phyloP scores from a whole-genome alignment of 2,797 vertebrate genomes.

The Rhynchonycteris naso region DNA sequence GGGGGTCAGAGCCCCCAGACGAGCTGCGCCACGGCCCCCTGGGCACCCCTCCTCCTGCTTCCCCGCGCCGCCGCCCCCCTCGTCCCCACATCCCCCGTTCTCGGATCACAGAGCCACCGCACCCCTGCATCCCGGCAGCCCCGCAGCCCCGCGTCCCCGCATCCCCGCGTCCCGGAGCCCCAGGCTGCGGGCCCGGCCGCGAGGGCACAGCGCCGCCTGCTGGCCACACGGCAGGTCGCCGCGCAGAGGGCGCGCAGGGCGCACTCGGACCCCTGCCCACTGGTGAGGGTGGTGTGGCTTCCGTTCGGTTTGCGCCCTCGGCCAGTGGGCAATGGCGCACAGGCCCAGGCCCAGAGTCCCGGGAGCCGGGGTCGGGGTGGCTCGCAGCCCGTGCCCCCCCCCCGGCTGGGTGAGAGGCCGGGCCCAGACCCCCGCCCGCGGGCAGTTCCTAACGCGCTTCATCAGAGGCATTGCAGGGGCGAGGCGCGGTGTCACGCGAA shows the following conservation, averaged over 20 bases:
- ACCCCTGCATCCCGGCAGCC: accelerated
- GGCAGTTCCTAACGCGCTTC: background rate
- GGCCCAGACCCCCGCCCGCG: background rate
- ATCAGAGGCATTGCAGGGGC: background rate
- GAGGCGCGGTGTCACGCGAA: accelerated
- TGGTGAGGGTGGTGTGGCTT: background rate
- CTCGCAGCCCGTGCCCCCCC: background rate
- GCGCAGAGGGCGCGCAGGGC: accelerated
- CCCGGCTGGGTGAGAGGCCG: background rate
- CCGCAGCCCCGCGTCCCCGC: accelerated
- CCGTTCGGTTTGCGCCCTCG: background rate
- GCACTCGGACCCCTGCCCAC: accelerated
- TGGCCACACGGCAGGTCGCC: conserved; percentile 37
- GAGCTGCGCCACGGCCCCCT: background rate
- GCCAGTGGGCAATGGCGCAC: conserved; percentile 18
- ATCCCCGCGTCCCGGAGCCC: background rate
- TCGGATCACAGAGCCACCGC: too few relatives aligned
- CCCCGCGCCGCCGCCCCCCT: background rate
- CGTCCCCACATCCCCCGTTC: background rate
- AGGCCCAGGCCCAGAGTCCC: background rate
- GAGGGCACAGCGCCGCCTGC: conserved; percentile 79
- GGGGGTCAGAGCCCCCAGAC: too few relatives aligned
- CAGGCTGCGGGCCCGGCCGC: background rate
- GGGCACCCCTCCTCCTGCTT: background rate
- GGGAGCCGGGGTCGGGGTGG: background rate